These are phyloP conservation scores for Caenorhabditis sinica DNA, from an alignment of 2,888 invertebrate genomes.

Conservation along the genomic window DNA sequence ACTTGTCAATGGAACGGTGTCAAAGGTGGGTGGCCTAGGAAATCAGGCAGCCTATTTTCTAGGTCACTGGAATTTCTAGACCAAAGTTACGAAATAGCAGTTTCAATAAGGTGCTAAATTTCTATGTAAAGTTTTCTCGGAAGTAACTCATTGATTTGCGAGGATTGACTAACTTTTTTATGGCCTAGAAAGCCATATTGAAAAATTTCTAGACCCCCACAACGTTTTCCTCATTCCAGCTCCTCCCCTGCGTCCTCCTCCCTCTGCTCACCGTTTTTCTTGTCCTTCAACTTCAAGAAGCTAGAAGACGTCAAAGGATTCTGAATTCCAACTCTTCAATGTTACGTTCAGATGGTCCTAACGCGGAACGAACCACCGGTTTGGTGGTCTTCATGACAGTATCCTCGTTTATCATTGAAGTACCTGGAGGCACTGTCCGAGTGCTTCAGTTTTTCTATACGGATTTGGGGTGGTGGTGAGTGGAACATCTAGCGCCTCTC, in stretches of 20 bases:
- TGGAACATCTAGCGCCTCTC: too few species aligned
- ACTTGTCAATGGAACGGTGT: slow-evolving; percentile 9
- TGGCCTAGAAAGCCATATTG: too few species aligned
- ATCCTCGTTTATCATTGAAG: slow-evolving; percentile 7
- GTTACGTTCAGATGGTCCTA: background rate
- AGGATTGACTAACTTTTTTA: too few species aligned
- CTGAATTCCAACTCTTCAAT: background rate
- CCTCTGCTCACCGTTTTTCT: background rate
- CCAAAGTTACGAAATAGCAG: too few species aligned
- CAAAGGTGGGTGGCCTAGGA: background rate
- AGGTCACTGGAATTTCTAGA: background rate
- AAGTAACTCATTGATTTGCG: too few species aligned
- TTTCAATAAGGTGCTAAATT: too few species aligned
- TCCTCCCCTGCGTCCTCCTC: slow-evolving; percentile 15
- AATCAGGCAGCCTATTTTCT: background rate
- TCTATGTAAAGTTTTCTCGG: too few species aligned
- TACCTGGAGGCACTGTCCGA: slow-evolving; percentile 11
- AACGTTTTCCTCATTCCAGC: background rate
- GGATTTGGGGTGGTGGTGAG: slow-evolving; percentile 19
- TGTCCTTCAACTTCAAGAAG: background rate
- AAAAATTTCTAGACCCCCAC: too few species aligned
- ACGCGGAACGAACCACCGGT: slow-evolving; percentile 9
- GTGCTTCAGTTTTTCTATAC: slow-evolving; percentile 8
- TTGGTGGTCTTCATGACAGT: slow-evolving; percentile 28
- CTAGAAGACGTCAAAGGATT: background rate